Evolutionary conservation across 2,113 vertebrate genomes (phyloP).

Genomic region (Ceyx margarethae): DNA sequence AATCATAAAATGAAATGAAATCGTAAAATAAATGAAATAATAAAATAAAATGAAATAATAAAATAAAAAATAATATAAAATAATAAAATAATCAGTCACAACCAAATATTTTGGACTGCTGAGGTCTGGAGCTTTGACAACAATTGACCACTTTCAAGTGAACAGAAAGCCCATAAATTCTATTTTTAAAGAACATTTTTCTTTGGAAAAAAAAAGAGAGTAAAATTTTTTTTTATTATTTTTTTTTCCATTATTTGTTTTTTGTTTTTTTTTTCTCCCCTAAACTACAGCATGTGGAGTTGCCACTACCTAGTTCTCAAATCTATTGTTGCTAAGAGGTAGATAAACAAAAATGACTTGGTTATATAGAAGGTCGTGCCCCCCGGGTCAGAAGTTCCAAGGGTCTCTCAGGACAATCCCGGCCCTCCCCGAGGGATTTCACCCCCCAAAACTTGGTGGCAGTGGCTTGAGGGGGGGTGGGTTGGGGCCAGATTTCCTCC

Average conservation of each 20-base stretch:
- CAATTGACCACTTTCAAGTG: not conserved
- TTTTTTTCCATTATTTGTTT: not conserved
- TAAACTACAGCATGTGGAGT: slow-evolving; percentile 88
- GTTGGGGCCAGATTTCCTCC: too few relatives aligned
- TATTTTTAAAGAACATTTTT: slow-evolving; percentile 72
- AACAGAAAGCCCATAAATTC: slow-evolving; percentile 36
- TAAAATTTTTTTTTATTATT: not conserved
- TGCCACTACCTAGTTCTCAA: slow-evolving; percentile 84
- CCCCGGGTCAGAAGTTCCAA: not conserved
- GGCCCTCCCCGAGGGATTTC: not conserved
- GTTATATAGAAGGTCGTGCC: not conserved
- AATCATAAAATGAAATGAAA: too few relatives aligned
- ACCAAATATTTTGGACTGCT: not conserved
- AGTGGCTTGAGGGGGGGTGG: too few relatives aligned
- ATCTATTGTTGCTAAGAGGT: slow-evolving; percentile 89
- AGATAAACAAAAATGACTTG: slow-evolving; percentile 86
- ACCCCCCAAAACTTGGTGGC: not conserved
- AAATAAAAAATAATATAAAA: too few relatives aligned
- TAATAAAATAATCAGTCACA: not conserved
- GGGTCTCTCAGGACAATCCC: not conserved
- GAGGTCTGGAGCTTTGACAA: slow-evolving; percentile 30
- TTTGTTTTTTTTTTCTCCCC: slow-evolving; percentile 66
- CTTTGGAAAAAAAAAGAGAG: slow-evolving; percentile 87
- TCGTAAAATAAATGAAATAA: too few relatives aligned
- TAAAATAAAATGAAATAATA: too few relatives aligned